phyloP scores from a whole-genome alignment of 1,140 invertebrate genomes.

The Delia radicum region DNA sequence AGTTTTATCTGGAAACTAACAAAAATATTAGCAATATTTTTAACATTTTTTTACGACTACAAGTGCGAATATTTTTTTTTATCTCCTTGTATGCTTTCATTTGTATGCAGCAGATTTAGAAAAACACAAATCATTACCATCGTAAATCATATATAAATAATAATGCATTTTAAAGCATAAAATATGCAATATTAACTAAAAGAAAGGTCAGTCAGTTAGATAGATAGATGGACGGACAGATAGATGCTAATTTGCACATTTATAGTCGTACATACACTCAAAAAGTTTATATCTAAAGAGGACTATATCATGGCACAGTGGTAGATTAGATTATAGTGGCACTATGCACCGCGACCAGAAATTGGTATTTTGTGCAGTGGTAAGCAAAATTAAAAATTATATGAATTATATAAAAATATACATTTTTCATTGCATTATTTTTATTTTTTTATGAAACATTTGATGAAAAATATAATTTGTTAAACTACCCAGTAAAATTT shows the following conservation, averaged over 20 bases:
- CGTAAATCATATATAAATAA: constrained; percentile 18
- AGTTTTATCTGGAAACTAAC: background rate
- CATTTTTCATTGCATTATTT: no score
- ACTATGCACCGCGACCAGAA: no score
- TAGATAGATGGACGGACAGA: background rate
- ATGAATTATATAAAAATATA: no score
- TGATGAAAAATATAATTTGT: no score
- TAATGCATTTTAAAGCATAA: constrained; percentile 12
- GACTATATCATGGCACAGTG: no score
- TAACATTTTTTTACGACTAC: background rate
- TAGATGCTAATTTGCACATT: background rate
- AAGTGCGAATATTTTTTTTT: constrained; percentile 6
- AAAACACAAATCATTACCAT: constrained; percentile 16
- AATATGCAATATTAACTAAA: constrained; percentile 13
- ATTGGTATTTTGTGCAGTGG: no score
- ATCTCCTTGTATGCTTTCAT: background rate
- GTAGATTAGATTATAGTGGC: no score
- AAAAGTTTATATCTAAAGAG: background rate
- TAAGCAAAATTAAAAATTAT: no score
- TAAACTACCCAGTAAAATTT: no score
- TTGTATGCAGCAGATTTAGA: background rate
- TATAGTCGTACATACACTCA: background rate
- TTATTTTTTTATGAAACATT: no score
- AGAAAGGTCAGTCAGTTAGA: background rate
- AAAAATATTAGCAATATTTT: constrained; percentile 1